Evolutionary conservation across 2,888 invertebrate genomes (phyloP).

Genomic region (Orthonychiurus folsomi): DNA sequence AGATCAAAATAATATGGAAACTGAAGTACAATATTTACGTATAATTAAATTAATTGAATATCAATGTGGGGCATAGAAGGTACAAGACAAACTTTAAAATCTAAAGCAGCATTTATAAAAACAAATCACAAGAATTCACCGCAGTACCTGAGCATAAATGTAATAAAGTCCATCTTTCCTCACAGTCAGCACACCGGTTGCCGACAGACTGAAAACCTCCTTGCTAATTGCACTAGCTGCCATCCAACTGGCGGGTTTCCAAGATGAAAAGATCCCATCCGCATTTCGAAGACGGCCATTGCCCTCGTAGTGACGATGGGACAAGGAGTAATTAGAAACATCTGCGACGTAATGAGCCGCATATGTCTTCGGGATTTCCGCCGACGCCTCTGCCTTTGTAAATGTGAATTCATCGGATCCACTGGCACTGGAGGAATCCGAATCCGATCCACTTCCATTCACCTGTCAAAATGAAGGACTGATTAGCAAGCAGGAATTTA

Average conservation of each 20-base stretch:
- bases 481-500: too few relatives aligned
- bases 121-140: background rate
- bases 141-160: slow-evolving; percentile 60
- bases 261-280: slow-evolving; percentile 57
- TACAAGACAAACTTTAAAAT: too few relatives aligned
- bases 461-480: too few relatives aligned
- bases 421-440: too few relatives aligned
- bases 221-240: slow-evolving; percentile 30
- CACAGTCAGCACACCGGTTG: slow-evolving; percentile 57
- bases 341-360: slow-evolving; percentile 58
- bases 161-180: slow-evolving; percentile 64
- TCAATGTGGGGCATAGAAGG: too few relatives aligned
- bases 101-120: too few relatives aligned
- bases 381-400: slow-evolving; percentile 38
- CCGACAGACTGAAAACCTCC: slow-evolving; percentile 25
- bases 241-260: slow-evolving; percentile 59
- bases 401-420: slow-evolving; percentile 33
- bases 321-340: slow-evolving; percentile 52
- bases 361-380: slow-evolving; percentile 45
- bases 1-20: too few relatives aligned
- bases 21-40: too few relatives aligned
- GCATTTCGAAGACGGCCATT: slow-evolving; percentile 59
- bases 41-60: too few relatives aligned
- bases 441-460: background rate
- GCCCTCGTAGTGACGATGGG: slow-evolving; percentile 52